Evolutionary conservation across 1,140 invertebrate genomes (phyloP).

Genomic region (Phthorimaea operculella): DNA sequence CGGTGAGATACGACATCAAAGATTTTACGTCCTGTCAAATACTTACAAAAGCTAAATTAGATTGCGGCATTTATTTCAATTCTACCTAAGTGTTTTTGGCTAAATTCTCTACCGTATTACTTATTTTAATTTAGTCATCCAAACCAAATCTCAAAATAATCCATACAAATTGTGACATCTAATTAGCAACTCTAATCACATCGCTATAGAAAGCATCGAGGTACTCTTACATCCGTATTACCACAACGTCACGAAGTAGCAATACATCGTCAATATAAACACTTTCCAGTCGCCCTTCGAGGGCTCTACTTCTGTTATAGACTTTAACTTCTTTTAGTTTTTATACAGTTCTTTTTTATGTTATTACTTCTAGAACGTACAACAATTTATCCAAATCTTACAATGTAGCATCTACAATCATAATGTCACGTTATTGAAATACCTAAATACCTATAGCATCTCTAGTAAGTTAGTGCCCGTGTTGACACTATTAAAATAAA

Average conservation of each 20-base stretch:
- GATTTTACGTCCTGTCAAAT: too few species aligned
- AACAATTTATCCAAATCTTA: neutral
- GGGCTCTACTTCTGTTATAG: constrained; percentile 19
- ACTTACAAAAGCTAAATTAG: too few species aligned
- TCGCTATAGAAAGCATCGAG: constrained; percentile 27
- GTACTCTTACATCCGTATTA: constrained; percentile 19
- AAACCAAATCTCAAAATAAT: too few species aligned
- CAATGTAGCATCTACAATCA: neutral
- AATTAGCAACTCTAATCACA: neutral
- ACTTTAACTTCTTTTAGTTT: too few species aligned
- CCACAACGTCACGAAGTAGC: constrained; percentile 22
- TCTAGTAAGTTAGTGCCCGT: neutral
- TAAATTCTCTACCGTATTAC: too few species aligned
- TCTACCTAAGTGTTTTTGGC: too few species aligned
- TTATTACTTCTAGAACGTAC: too few species aligned
- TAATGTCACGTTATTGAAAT: too few species aligned
- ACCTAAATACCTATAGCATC: neutral
- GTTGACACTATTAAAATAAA: constrained; percentile 20
- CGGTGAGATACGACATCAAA: too few species aligned
- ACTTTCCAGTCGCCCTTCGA: constrained; percentile 28
- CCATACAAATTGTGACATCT: neutral
- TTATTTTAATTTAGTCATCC: too few species aligned
- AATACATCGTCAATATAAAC: constrained; percentile 15
- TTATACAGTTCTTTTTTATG: too few species aligned
- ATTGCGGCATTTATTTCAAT: too few species aligned